Evolutionary conservation across 2,888 invertebrate genomes (phyloP).

Genomic region (Cecidostiba fungosa): DNA sequence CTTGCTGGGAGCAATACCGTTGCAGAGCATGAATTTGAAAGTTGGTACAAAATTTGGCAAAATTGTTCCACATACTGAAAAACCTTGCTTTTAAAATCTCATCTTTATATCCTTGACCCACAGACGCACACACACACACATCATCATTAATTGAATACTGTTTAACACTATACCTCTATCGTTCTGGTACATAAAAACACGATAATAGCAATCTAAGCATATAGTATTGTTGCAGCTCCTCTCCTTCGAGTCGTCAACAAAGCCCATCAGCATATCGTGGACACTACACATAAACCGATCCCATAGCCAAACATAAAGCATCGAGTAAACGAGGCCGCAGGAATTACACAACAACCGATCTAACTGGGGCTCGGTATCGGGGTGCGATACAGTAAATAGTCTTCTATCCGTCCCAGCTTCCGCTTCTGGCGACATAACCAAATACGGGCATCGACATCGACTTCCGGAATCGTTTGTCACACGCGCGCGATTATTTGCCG

Average conservation of each 20-base stretch:
- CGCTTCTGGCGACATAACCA: constrained; percentile 23
- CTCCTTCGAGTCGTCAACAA: background rate
- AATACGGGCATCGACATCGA: constrained; percentile 23
- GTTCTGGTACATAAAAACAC: no score
- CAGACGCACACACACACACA: background rate
- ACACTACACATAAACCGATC: background rate
- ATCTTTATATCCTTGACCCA: background rate
- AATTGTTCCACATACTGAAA: background rate
- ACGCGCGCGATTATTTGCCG: constrained; percentile 5
- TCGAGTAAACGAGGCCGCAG: background rate
- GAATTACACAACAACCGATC: background rate
- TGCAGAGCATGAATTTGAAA: no score
- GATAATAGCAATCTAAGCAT: no score
- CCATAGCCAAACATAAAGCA: background rate
- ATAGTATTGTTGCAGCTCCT: no score
- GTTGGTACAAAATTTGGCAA: no score
- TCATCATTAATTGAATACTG: background rate
- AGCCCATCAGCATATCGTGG: background rate
- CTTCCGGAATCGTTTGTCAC: constrained; percentile 51
- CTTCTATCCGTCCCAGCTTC: background rate
- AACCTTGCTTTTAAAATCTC: background rate
- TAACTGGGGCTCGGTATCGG: background rate
- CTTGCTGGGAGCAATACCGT: no score
- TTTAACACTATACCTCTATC: no score
- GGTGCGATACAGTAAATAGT: constrained; percentile 15